These are phyloP conservation scores for Lonchura striata DNA, from an alignment of 2,113 vertebrate species.

Conservation along the genomic window DNA sequence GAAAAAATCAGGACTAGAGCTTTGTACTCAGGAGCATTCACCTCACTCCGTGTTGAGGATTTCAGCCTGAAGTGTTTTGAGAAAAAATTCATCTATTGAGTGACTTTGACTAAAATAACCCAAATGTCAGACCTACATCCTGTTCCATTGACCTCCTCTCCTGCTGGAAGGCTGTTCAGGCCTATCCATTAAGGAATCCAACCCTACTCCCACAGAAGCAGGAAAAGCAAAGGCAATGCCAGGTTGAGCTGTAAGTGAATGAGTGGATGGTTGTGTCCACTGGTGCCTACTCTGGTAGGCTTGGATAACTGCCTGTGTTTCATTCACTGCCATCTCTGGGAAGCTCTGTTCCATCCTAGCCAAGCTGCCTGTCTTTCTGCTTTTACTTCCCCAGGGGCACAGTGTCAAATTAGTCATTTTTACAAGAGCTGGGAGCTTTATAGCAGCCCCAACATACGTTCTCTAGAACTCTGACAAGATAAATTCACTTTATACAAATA, in stretches of 20 bases:
- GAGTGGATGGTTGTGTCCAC: not conserved
- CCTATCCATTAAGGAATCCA: not conserved
- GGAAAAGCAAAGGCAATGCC: not conserved
- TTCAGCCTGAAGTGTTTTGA: accelerated
- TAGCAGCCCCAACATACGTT: not conserved
- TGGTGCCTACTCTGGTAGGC: not conserved
- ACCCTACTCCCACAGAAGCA: not conserved
- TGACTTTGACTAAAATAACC: not conserved
- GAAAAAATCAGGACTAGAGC: not conserved
- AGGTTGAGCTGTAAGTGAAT: not conserved
- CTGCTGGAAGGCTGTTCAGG: not conserved
- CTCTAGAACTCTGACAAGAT: not conserved
- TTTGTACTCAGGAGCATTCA: not conserved
- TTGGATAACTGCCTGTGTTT: not conserved
- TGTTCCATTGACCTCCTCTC: not conserved
- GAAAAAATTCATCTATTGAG: not conserved
- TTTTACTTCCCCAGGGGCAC: constrained; percentile 1
- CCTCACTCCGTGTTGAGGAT: accelerated
- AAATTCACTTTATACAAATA: not conserved
- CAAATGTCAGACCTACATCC: not conserved
- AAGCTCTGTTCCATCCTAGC: not conserved
- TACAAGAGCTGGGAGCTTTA: constrained; percentile 11
- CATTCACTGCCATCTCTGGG: not conserved
- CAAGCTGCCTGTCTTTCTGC: not conserved
- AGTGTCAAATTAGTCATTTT: constrained; percentile 45